Base-by-base conservation (phyloP, 2,888 invertebrate genomes). In the Polydrusus pterygomalis region DNA sequence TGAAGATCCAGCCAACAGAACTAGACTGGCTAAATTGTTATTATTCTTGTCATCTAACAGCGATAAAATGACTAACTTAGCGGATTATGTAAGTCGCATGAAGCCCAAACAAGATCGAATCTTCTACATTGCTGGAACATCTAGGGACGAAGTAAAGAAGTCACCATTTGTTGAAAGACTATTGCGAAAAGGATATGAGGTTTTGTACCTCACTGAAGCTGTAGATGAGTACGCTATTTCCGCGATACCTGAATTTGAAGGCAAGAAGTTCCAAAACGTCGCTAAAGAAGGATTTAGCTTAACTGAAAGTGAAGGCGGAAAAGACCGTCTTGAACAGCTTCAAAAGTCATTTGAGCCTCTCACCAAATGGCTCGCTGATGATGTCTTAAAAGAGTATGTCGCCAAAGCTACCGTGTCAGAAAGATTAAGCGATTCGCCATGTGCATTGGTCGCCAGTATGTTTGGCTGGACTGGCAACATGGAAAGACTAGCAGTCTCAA, bases 391-490 rank as follows among this genome's bases (percentile, higher is more conserved):
- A 86, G 94, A 95, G 77, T 91, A 90, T 84, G 92, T 96, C 80
- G 89, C 92, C 75, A 97, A 96, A 87, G 96, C 95, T 0, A 90
- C 91, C 68, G 90, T 98, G 25, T 98, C 98, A 2, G 96, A 97
- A 82, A 92, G 98, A 73, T 90, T 99, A 74, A 92, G 94, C 76
- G 94, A 93, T 84, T 98, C 98, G 8, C 99, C 99, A 0, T 98
- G 97, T 87, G 99, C 98, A 67, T 90, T 99, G 67, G 97, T 98
- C 62, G 99, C 99, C 80, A 95, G 96, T 76, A 94, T 96, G 90
- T 99, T 97, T 89, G 98, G 98, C 81, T 99, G 98, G 98, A 98
- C 98, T 82, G 99, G 98, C 83, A 99, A 99, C 89, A 99, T 99
- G 99, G 99, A 99, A 89, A 92, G 99, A 64, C 92, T 99, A 80